A percentile compares a stretch with the other conserved stretches of the same genome.
Conservation (phyloP, 2,797 vertebrate species). For the Coregonus sp. region DNA sequence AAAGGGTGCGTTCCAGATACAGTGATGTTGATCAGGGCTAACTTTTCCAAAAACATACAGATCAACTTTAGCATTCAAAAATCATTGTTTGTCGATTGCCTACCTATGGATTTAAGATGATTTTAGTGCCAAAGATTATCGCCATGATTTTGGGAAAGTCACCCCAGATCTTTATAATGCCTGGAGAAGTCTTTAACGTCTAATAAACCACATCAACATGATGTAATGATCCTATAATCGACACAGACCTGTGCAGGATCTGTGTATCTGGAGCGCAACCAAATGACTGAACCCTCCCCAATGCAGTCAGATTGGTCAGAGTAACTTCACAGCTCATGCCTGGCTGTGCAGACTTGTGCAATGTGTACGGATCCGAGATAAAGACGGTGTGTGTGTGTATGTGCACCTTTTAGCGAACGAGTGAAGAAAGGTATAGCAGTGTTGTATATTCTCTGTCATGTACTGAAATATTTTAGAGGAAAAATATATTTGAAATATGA, state of each 20-base stretch:
- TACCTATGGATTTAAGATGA: neutral
- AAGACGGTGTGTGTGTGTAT: conserved; percentile 30
- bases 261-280: conserved; percentile 3
- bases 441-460: conserved; percentile 76
- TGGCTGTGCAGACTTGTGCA: conserved; percentile 26
- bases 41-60: neutral
- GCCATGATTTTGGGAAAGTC: neutral
- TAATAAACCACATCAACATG: neutral
- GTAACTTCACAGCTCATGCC: conserved; percentile 17
- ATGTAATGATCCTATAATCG: neutral
- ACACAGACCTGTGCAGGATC: neutral
- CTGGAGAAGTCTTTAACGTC: neutral
- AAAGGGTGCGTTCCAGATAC: neutral
- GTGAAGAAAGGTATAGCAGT: conserved; percentile 51
- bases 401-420: conserved; percentile 45
- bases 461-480: conserved; percentile 77
- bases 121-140: too few relatives aligned
- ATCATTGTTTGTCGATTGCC: neutral
- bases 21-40: too few relatives aligned
- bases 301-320: conserved; percentile 21
- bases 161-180: neutral
- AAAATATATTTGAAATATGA: conserved; percentile 80
- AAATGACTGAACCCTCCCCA: conserved; percentile 4
- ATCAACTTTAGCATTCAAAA: neutral
- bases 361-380: conserved; percentile 2